Percentiles rank a stretch among this genome's conserved stretches.
Evolutionary conservation across 2,113 vertebrate genomes (phyloP).

Genomic region (Osmerus mordax): DNA sequence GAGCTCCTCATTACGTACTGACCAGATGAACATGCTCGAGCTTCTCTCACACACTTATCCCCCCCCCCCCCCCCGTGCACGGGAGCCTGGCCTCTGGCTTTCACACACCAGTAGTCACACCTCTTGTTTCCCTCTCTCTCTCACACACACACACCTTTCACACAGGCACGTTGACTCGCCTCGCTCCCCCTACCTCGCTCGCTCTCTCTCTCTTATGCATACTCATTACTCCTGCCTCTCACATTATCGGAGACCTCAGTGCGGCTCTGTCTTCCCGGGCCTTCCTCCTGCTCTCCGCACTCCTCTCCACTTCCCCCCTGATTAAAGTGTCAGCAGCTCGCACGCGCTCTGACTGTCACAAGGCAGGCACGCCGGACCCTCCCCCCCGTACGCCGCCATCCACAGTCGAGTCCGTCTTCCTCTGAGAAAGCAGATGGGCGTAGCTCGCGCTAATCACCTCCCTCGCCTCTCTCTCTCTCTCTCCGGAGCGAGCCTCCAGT

Average conservation of each 20-base stretch:
- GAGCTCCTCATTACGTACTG: not conserved
- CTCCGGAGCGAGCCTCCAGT: not conserved
- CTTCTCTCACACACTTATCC: not conserved
- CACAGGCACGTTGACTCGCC: not conserved
- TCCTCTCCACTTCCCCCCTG: not conserved
- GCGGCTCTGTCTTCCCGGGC: too few species aligned
- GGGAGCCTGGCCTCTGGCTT: not conserved
- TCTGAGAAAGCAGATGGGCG: too few species aligned
- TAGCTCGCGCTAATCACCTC: not conserved
- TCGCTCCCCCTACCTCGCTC: not conserved
- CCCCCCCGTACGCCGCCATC: not conserved
- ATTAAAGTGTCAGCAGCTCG: not conserved
- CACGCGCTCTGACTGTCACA: not conserved
- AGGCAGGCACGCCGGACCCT: not conserved
- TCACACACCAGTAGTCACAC: too few species aligned
- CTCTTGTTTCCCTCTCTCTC: not conserved
- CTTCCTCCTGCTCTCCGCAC: too few species aligned
- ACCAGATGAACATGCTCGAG: not conserved
- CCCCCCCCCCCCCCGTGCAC: not conserved
- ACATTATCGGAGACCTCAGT: too few species aligned
- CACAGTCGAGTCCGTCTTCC: not conserved
- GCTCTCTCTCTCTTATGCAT: not conserved
- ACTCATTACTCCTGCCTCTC: too few species aligned
- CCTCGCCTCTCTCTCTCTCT: not conserved
- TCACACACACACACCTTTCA: not conserved